Evolutionary conservation across 2,113 vertebrate species (phyloP).

Genomic region (Dissostichus mawsoni): DNA sequence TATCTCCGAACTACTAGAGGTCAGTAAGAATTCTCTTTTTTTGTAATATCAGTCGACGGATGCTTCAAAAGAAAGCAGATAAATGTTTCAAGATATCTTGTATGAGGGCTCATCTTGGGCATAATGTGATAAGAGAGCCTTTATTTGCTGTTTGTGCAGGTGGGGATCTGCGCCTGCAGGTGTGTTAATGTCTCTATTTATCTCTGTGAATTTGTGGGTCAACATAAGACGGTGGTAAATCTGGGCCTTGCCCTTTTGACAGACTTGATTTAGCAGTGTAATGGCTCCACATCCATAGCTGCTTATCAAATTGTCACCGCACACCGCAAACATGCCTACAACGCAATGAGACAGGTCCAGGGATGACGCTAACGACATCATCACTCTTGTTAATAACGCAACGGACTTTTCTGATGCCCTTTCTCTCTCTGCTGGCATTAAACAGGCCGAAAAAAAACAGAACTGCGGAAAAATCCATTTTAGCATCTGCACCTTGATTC

Average conservation of each 20-base stretch:
- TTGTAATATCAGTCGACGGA: not conserved
- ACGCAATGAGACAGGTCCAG: conserved; percentile 41
- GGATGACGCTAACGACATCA: conserved; percentile 68
- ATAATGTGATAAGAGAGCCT: not conserved
- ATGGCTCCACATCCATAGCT: conserved; percentile 41
- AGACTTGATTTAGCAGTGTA: conserved; percentile 67
- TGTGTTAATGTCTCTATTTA: conserved; percentile 15
- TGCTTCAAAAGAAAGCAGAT: not conserved
- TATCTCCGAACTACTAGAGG: not conserved
- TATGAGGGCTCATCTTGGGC: not conserved
- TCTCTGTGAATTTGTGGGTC: conserved; percentile 38
- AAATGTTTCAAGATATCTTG: not conserved
- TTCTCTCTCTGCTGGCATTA: conserved; percentile 46
- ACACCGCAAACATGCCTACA: conserved; percentile 71
- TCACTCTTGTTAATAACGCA: conserved; percentile 70
- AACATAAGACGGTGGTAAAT: conserved; percentile 49
- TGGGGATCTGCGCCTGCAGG: conserved; percentile 6
- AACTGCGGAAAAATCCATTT: conserved; percentile 59
- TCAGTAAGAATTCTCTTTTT: not conserved
- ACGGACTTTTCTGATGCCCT: conserved; percentile 40
- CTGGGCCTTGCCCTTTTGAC: conserved; percentile 46
- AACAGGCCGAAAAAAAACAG: conserved; percentile 30
- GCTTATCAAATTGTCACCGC: conserved; percentile 75
- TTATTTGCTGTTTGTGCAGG: not conserved
- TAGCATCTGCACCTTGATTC: conserved; percentile 59